phyloP scores from a whole-genome alignment of 2,888 invertebrate genomes.

The Eremobia ochroleuca region DNA sequence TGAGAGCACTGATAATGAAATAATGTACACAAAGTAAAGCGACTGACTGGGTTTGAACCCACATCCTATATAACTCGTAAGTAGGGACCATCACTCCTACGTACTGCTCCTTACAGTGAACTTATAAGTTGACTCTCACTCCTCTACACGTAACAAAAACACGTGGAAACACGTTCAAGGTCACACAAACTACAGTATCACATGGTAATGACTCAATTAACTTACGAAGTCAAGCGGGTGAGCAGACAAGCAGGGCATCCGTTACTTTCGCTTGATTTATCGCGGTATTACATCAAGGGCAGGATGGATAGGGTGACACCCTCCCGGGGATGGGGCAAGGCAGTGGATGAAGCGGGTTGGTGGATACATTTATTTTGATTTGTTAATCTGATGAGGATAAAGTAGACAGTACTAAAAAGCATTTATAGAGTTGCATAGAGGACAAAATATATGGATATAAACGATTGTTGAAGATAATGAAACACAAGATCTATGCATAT shows the following conservation, averaged over 20 bases:
- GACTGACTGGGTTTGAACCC: no score
- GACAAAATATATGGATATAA: no score
- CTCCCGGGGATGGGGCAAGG: constrained; percentile 42
- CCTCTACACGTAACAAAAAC: background rate
- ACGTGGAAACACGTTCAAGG: constrained; percentile 26
- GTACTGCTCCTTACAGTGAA: background rate
- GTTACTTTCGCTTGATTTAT: constrained; percentile 71
- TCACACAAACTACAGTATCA: constrained; percentile 28
- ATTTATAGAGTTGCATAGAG: no score
- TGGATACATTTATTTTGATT: no score
- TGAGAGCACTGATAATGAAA: no score
- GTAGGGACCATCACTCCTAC: no score
- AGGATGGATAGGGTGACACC: constrained; percentile 66
- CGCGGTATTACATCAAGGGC: constrained; percentile 66
- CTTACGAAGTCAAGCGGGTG: constrained; percentile 54
- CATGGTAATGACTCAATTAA: constrained; percentile 61
- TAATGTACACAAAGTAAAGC: no score
- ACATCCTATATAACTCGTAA: no score
- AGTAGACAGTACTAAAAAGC: no score
- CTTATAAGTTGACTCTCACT: background rate
- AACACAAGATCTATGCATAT: no score
- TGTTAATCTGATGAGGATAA: no score
- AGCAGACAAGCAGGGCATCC: constrained; percentile 66
- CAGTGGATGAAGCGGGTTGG: constrained; percentile 33
- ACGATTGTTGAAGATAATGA: no score